phyloP scores from a whole-genome alignment of 2,888 invertebrate genomes.

The Parnassius glacialis region DNA sequence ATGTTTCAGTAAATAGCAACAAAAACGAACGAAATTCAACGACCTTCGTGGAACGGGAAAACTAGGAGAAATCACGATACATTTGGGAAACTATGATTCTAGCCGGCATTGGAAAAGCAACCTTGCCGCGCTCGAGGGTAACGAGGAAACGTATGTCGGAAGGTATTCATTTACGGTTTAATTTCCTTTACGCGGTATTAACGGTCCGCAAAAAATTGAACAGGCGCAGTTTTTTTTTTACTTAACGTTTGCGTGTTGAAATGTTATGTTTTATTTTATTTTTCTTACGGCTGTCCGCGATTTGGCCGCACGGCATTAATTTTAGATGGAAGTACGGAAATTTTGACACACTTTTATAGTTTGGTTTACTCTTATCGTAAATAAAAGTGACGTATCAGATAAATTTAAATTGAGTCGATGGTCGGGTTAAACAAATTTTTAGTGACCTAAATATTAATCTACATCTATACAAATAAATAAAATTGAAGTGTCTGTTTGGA shows the following conservation, averaged over 20 bases:
- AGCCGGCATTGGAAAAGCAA: constrained; percentile 39
- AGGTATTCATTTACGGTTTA: constrained; percentile 41
- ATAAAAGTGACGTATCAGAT: constrained; percentile 16
- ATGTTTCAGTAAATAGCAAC: constrained; percentile 14
- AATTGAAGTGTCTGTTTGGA: no score
- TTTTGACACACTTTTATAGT: constrained; percentile 20
- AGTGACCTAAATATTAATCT: constrained; percentile 9
- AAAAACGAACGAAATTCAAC: constrained; percentile 40
- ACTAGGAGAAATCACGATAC: constrained; percentile 41
- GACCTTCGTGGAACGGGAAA: constrained; percentile 39
- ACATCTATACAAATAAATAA: no score
- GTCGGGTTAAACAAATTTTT: constrained; percentile 14
- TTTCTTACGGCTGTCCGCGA: constrained; percentile 25
- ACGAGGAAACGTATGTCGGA: constrained; percentile 55
- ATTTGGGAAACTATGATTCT: constrained; percentile 38
- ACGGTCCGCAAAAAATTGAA: constrained; percentile 49
- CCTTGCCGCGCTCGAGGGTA: constrained; percentile 34
- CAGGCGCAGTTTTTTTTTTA: constrained; percentile 43
- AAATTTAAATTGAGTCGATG: constrained; percentile 12
- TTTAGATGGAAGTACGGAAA: constrained; percentile 13
- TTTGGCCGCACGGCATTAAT: constrained; percentile 18
- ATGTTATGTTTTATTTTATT: constrained; percentile 30
- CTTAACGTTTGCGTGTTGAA: constrained; percentile 42
- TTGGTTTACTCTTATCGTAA: constrained; percentile 17
- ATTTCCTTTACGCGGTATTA: constrained; percentile 54